Evolutionary conservation across 2,888 invertebrate species (phyloP).

Genomic region (Gymnosoma rotundatum): DNA sequence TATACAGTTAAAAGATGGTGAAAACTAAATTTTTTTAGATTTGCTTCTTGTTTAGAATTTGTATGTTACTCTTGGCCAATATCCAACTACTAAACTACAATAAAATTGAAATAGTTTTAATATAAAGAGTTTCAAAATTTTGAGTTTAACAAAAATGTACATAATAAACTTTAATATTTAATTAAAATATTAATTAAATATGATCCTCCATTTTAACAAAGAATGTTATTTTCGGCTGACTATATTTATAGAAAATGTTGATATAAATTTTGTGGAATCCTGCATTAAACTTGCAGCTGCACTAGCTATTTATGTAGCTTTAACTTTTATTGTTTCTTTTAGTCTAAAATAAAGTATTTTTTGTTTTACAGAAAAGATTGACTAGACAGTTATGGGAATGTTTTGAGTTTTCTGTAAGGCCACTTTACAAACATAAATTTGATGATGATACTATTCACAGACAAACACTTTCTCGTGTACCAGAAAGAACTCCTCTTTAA

Average conservation of each 20-base stretch:
- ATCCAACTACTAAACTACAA: no score
- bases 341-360: neutral
- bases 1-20: no score
- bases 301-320: neutral
- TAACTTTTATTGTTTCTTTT: neutral
- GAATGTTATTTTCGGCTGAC: no score
- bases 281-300: neutral
- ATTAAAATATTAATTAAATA: no score
- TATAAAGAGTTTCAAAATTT: no score
- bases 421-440: conserved; percentile 7
- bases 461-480: neutral
- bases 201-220: no score
- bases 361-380: conserved; percentile 1
- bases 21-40: no score
- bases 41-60: no score
- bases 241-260: neutral
- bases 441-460: conserved; percentile 1
- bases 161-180: no score
- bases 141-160: no score
- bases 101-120: no score
- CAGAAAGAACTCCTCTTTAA: neutral
- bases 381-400: conserved; percentile 37
- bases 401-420: neutral
- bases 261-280: neutral
- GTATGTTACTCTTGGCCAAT: no score